Base-by-base conservation (phyloP, 2,113 vertebrate genomes). In the Odobenus rosmarus region DNA sequence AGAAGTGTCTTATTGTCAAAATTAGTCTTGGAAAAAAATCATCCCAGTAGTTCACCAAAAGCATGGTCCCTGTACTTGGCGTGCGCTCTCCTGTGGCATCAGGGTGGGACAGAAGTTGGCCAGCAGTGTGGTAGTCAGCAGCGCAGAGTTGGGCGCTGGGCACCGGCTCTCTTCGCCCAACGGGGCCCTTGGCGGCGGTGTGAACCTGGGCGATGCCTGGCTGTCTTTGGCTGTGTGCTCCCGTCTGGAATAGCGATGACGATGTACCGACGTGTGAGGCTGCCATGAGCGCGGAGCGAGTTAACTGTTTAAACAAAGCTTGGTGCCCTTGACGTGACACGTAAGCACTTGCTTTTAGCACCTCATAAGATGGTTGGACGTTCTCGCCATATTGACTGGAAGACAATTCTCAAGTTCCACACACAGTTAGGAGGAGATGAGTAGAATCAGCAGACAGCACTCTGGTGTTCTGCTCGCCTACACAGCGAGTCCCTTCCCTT, bases 381-480 rank as follows among this genome's bases (percentile, higher is more conserved):
- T 18, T 46, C 71, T 53, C 0, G 1, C 26, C 49, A 8, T 31
- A 16, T 24, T 12, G 28, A 31, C 79, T 49, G 11, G 31, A 9
- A 64, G 46, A 64, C 21, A 55, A 13, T 55, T 12, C 12, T 28
- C 28, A 8, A 12, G 16, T 57, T 10, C 57, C 46, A 5, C 0
- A 1, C n/a, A 1, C 0, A 31, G 8, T 3, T 64, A 3, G 59
- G 6, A 57, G 57, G 3, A 21, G 46, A 18, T 24, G 2, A 33
- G 33, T 1, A 3, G 53, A 10, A 0, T 6, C 0, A 10, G 11
- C 21, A 1, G 51, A 8, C 18, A 10, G 39, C 11, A 1, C 12
- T 21, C 49, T 19, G 13, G n/a, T 4, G 39, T 10, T 31, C 15
- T 3, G 11, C 46, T 24, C 12, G 10, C 4, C 21, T 3, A 2